A percentile compares a stretch with the other conserved stretches of the same genome.
phyloP scores from a whole-genome alignment of 2,113 vertebrate genomes.

The Tetraodon nigroviridis region DNA sequence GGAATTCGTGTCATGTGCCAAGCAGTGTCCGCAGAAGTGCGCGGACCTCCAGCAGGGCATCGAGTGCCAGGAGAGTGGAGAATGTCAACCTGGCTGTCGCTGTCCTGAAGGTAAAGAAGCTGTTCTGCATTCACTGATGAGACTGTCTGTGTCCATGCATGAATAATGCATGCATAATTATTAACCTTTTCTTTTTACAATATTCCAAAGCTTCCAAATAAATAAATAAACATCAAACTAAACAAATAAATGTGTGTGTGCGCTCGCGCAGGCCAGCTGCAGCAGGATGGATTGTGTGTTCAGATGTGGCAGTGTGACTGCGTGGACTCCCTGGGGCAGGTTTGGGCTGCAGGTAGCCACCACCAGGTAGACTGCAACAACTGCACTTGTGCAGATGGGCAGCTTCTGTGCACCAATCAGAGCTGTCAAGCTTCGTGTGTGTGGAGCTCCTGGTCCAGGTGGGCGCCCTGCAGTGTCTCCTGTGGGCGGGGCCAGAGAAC shows the following conservation, averaged over 20 bases:
- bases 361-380: constrained; percentile 77
- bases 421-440: constrained; percentile 71
- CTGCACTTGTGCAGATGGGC: constrained; percentile 79
- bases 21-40: constrained; percentile 80
- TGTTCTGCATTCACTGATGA: constrained; percentile 20
- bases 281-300: constrained; percentile 80
- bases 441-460: constrained; percentile 88
- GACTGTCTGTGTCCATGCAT: constrained; percentile 11
- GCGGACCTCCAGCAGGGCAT: constrained; percentile 84
- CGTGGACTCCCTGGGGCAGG: constrained; percentile 72
- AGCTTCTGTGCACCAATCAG: constrained; percentile 73
- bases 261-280: constrained; percentile 69
- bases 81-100: constrained; percentile 80
- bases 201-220: too few species aligned
- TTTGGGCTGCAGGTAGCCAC: constrained; percentile 81
- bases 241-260: too few species aligned
- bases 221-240: too few species aligned
- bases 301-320: constrained; percentile 81
- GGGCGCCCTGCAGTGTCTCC: constrained; percentile 80
- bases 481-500: constrained; percentile 76
- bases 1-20: constrained; percentile 76
- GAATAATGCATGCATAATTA: too few species aligned
- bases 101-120: constrained; percentile 73
- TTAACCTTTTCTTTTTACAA: too few species aligned
- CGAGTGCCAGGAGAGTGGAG: constrained; percentile 64